Evolutionary conservation across 2,797 vertebrate genomes (phyloP).

Genomic region (Sebastes diaconus): DNA sequence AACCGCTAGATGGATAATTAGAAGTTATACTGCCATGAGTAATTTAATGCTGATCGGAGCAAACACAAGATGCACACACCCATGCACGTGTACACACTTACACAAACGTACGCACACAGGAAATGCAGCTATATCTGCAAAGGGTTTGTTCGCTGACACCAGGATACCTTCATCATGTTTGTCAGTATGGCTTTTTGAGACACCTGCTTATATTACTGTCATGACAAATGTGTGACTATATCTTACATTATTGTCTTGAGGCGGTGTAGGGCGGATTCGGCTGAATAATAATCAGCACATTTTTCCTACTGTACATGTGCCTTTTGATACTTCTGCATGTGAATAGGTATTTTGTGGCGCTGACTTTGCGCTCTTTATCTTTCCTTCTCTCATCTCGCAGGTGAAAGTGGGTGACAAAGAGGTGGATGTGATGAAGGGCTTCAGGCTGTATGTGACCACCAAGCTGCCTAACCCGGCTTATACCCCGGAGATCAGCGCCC

Average conservation of each 20-base stretch:
- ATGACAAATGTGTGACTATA: neutral
- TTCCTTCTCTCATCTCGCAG: conserved; percentile 67
- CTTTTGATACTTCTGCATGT: neutral
- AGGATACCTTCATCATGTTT: neutral
- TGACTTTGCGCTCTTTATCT: neutral
- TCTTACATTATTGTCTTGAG: neutral
- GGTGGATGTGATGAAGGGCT: conserved; percentile 92
- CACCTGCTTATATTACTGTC: neutral
- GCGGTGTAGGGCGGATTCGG: neutral
- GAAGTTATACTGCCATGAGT: conserved; percentile 42
- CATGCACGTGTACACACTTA: neutral
- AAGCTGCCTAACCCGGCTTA: conserved; percentile 94
- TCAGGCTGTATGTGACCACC: conserved; percentile 93
- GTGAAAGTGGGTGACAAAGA: conserved; percentile 98
- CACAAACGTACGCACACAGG: neutral
- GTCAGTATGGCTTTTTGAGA: neutral
- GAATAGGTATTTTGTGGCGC: neutral
- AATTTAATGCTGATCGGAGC: conserved; percentile 51
- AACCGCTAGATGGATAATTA: conserved; percentile 55
- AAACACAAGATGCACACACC: conserved; percentile 14
- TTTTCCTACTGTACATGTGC: neutral
- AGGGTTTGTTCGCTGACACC: neutral
- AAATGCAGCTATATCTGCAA: neutral
- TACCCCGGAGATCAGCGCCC: conserved; percentile 94
- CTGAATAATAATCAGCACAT: neutral